Conservation (phyloP, 2,888 invertebrate species). For the Euzophera pinguis region DNA sequence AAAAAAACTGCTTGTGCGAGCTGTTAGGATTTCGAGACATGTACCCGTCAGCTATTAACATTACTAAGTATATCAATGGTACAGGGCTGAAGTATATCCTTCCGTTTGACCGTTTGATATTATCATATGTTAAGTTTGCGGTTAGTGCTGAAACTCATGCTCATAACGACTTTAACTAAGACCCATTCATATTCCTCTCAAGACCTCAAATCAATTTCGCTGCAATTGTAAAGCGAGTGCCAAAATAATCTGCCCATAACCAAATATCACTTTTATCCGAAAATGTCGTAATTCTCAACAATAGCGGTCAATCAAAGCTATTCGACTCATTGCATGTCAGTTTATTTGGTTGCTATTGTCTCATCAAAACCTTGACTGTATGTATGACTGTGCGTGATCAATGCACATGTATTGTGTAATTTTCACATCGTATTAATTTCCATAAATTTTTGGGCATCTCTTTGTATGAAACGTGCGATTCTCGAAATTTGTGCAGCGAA, state of each 20-base stretch:
- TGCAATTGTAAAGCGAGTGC: too few relatives aligned
- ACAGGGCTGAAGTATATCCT: too few relatives aligned
- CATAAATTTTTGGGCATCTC: not conserved
- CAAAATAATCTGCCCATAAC: conserved; percentile 6
- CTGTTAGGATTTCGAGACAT: too few relatives aligned
- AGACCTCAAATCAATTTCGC: too few relatives aligned
- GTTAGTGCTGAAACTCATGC: too few relatives aligned
- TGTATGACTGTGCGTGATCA: conserved; percentile 17
- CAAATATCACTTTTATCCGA: conserved; percentile 19
- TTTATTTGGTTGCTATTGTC: conserved; percentile 34
- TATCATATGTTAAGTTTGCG: too few relatives aligned
- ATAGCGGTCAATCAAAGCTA: conserved; percentile 55
- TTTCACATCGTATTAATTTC: conserved; percentile 16
- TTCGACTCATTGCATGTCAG: conserved; percentile 47
- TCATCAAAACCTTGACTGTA: conserved; percentile 47
- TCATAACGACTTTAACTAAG: too few relatives aligned
- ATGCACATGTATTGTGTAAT: conserved; percentile 26
- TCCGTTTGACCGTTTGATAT: too few relatives aligned
- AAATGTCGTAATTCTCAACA: conserved; percentile 36
- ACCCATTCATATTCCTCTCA: too few relatives aligned
- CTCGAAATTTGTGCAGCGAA: not conserved
- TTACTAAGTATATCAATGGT: too few relatives aligned
- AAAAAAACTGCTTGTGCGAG: too few relatives aligned
- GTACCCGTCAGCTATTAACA: too few relatives aligned
- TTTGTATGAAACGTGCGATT: not conserved